Evolutionary conservation across 2,797 vertebrate species (phyloP), one percentile per base, ranked within the genome.

Genomic region (Myotis pilosus): DNA sequence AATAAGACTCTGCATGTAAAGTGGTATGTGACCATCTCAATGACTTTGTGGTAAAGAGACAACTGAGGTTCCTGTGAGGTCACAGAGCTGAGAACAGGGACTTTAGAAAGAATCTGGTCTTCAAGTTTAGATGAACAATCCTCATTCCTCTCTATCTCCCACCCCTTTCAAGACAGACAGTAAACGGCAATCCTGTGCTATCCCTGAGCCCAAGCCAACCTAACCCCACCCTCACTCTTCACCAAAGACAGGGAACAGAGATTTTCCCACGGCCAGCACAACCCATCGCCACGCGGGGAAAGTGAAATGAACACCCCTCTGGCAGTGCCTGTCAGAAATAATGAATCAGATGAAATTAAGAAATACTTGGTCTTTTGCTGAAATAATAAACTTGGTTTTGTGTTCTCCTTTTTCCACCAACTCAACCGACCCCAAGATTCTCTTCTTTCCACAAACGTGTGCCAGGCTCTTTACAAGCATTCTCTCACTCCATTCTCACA

Each of bases 271-370:
- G 49, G 3, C 79, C 60, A 28, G 12, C 7, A 33, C 51, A 47
- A 25, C 15, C 71, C 13, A 0, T 51, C 25, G 84, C 71, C 41
- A 64, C 0, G 0, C 10, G 30, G 44, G 49, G 51, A 47, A 44
- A 23, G 28, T 47, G 76, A 64, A 79, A 87, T 9, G n/a, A 92
- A 41, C 19, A 30, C n/a, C 64, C 64, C 5, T 53, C 57, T 13
- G 22, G 90, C 28, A 9, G 6, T 6, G 82, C 33, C 80, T 74
- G 15, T 79, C 68, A 89, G 69, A 96, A 95, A 94, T 25, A 8
- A 6, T 87, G 84, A 92, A 92, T 92, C 76, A 95, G 89, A 75
- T 90, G 76, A 83, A 95, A 95, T 95, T 16, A 79, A 92, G 84
- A 95, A 94, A 89, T 83, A 92, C n/a, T 75, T 69, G 76, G 76